Conservation (phyloP, 2,113 vertebrate species). For the Lota lota region DNA sequence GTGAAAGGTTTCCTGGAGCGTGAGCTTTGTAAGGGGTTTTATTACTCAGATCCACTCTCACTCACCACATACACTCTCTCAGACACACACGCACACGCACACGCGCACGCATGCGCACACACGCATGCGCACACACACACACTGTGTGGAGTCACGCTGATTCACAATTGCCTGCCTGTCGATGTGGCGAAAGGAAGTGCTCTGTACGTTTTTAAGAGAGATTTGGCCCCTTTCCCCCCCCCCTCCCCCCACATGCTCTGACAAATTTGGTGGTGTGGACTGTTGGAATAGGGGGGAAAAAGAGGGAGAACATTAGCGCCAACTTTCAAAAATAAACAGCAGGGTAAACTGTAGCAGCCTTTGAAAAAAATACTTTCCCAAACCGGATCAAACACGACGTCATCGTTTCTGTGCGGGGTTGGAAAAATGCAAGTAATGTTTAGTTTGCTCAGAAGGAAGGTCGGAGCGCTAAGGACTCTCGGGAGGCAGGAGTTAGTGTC, state of each 20-base stretch:
- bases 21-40: slow-evolving; percentile 35
- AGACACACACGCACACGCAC: too few relatives aligned
- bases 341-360: slow-evolving; percentile 60
- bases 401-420: slow-evolving; percentile 41
- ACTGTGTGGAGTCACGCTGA: slow-evolving; percentile 12
- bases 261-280: slow-evolving; percentile 46
- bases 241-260: background rate
- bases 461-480: slow-evolving; percentile 13
- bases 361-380: slow-evolving; percentile 59
- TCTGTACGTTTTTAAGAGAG: slow-evolving; percentile 38
- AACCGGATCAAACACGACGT: slow-evolving; percentile 51
- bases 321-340: slow-evolving; percentile 76
- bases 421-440: slow-evolving; percentile 64
- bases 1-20: slow-evolving; percentile 25
- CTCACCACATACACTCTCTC: background rate
- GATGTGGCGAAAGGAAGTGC: slow-evolving; percentile 8
- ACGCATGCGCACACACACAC: background rate
- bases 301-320: slow-evolving; percentile 49
- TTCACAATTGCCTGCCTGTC: slow-evolving; percentile 11
- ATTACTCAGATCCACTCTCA: slow-evolving; percentile 15
- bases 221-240: slow-evolving; percentile 37
- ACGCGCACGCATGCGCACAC: too few relatives aligned
- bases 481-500: slow-evolving; percentile 25
- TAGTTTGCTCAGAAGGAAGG: slow-evolving; percentile 41
- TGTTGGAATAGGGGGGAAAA: too few relatives aligned